Base-by-base conservation (phyloP, 2,113 vertebrate genomes). In the Salvelinus sp. region DNA sequence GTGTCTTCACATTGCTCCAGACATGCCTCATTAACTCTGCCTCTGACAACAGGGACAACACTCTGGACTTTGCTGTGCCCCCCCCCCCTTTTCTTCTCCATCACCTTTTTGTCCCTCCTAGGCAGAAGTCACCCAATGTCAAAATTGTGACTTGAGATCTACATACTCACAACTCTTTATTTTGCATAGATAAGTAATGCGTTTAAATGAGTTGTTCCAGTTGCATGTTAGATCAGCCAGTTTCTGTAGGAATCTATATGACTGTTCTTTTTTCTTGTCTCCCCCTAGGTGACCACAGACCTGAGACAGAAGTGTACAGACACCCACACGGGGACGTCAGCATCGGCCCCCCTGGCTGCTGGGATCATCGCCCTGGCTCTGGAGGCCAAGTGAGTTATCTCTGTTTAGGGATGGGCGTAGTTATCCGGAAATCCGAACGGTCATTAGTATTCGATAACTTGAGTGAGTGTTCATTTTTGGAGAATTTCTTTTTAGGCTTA, bases 281-380 rank as follows among this genome's bases (percentile, higher is more conserved):
- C 9, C 18, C 14, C 70, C 78, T 83, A 94, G 93, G 93, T 93
- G 83, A 93, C 93, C 71, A 93, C 93, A 3, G 93, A 93, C 87
- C 63, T 93, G 64, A 90, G 92, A 83, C 91, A 93, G 70, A 92
- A 92, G 76, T 93, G 92, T 76, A 93, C 92, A 14, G 92, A 93
- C 76, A 89, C 91, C 28, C 93, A 93, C 86, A 93, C 93, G 0
- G 93, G 93, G 74, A 93, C 93, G 2, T 93, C 92, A 0, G 92
- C 93, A 0, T 93, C 93, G 0, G 93, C 93, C 10, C 93, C 93
- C 0, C 88, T 93, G 71, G 93, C 93, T 69, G 92, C 92, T 27
- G 91, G 93, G 64, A 93, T 93, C 84, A 93, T 93, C 54, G 91
- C 91, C 78, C 85, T 93, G 72, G 79, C 91, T 80, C 90, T 92